Percentiles rank a stretch among this genome's conserved stretches.
Evolutionary conservation across 2,888 invertebrate genomes (phyloP).

Genomic region (Branchellion lobata): DNA sequence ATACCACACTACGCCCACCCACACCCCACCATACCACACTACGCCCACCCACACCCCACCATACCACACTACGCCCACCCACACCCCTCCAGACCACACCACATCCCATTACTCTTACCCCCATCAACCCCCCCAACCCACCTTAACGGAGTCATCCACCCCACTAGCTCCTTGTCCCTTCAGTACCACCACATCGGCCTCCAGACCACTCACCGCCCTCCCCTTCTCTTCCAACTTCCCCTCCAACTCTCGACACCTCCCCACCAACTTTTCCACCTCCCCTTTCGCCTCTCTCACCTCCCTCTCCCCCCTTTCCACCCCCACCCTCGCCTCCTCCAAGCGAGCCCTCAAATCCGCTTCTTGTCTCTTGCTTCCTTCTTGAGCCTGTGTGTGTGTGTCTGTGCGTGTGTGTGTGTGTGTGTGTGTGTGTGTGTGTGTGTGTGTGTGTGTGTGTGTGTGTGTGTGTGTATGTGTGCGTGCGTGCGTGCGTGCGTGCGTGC

Average conservation of each 20-base stretch:
- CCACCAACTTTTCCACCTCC: conserved; percentile 56
- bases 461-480: not conserved
- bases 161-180: not conserved
- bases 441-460: not conserved
- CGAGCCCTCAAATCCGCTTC: not conserved
- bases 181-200: not conserved
- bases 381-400: not conserved
- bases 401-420: conserved; percentile 3
- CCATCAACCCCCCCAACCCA: not conserved
- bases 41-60: not conserved
- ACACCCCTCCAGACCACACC: not conserved
- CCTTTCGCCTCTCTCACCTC: conserved; percentile 55
- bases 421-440: not conserved
- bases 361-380: not conserved
- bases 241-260: conserved; percentile 20
- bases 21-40: not conserved
- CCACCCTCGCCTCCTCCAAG: conserved; percentile 28
- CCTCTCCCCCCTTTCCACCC: conserved; percentile 49
- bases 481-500: not conserved
- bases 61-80: not conserved
- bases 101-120: no score
- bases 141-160: not conserved
- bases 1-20: not conserved
- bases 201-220: not conserved
- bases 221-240: conserved; percentile 3